These are phyloP conservation scores for Drosophila azteca DNA, from an alignment of 1,140 invertebrate species.

Conservation along the genomic window DNA sequence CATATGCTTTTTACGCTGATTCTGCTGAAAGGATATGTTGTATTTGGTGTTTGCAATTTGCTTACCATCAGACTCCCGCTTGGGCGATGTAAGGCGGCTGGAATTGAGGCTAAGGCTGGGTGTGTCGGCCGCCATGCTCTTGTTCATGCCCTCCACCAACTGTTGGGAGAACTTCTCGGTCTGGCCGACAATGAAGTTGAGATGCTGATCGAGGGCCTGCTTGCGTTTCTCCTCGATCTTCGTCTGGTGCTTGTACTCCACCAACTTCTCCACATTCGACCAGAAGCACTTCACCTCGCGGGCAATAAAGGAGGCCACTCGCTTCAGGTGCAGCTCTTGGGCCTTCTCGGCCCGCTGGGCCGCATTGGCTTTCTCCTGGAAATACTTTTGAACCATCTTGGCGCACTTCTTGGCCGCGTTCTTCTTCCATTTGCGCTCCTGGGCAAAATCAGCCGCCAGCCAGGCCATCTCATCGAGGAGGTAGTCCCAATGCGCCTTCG, in stretches of 20 bases:
- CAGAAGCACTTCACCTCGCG: slow-evolving; percentile 98
- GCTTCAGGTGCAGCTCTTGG: slow-evolving; percentile 92
- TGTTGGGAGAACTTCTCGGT: slow-evolving; percentile 98
- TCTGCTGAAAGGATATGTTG: background rate
- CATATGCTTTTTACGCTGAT: slow-evolving; percentile 37
- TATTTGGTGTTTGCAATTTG: slow-evolving; percentile 6
- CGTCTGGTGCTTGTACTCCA: slow-evolving; percentile 97
- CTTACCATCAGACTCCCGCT: slow-evolving; percentile 84
- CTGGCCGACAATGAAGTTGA: slow-evolving; percentile 99
- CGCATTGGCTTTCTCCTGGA: slow-evolving; percentile 95
- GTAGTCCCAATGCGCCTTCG: slow-evolving; percentile 99
- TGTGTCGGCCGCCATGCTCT: slow-evolving; percentile 63
- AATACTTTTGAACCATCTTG: slow-evolving; percentile 97
- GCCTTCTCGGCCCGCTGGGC: slow-evolving; percentile 96
- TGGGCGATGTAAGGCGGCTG: slow-evolving; percentile 84
- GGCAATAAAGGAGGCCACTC: slow-evolving; percentile 94
- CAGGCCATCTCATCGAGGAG: slow-evolving; percentile 99
- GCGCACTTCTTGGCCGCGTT: slow-evolving; percentile 96
- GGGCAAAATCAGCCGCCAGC: slow-evolving; percentile 98
- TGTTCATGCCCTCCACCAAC: slow-evolving; percentile 91
- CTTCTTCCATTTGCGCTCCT: slow-evolving; percentile 99
- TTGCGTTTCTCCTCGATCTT: slow-evolving; percentile 97
- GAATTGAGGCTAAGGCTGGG: slow-evolving; percentile 82
- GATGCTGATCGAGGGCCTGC: slow-evolving; percentile 97
- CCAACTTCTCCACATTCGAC: slow-evolving; percentile 98